Conservation (phyloP, 2,888 invertebrate species). For the Rotaria magnacalcarata region DNA sequence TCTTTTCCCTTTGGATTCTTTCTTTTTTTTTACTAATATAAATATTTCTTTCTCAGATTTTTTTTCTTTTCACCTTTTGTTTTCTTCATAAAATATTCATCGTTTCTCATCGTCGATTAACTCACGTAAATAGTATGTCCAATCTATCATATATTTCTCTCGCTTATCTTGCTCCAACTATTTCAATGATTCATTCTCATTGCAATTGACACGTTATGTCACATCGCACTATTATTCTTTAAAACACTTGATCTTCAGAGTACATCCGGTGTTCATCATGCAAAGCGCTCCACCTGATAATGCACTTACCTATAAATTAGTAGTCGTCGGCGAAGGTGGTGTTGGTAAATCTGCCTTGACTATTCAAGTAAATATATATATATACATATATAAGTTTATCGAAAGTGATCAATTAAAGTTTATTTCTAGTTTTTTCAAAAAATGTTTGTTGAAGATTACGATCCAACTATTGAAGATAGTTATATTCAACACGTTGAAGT, state of each 20-base stretch:
- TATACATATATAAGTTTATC: slow-evolving; percentile 52
- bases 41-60: not conserved
- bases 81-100: not conserved
- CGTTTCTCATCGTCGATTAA: not conserved
- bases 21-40: not conserved
- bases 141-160: not conserved
- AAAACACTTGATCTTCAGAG: not conserved
- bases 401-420: slow-evolving; percentile 63
- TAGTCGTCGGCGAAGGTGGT: slow-evolving; percentile 88
- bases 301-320: slow-evolving; percentile 71
- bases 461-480: slow-evolving; percentile 90
- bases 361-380: slow-evolving; percentile 88
- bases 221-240: not conserved
- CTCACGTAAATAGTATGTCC: not conserved
- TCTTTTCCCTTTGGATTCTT: not conserved
- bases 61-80: not conserved
- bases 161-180: not conserved
- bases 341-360: slow-evolving; percentile 82
- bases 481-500: slow-evolving; percentile 89
- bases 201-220: slow-evolving; percentile 1
- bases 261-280: slow-evolving; percentile 30
- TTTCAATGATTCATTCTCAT: not conserved
- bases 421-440: slow-evolving; percentile 92
- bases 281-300: slow-evolving; percentile 52
- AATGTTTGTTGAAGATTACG: slow-evolving; percentile 86